Conservation (phyloP, 1,140 invertebrate species). For the Drosophila nebulosa region DNA sequence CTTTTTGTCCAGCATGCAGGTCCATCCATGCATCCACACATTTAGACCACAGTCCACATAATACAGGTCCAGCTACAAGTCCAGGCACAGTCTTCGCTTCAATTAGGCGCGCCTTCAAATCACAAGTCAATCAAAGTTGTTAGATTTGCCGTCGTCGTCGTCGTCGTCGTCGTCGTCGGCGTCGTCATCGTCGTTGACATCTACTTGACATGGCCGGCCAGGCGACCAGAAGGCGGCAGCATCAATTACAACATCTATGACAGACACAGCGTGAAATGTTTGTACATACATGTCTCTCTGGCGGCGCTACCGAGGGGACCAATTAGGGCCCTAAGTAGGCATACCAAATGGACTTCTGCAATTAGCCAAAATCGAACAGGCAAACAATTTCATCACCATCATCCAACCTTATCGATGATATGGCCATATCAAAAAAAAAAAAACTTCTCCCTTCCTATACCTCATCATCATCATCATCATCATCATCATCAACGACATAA, state of each 20-base stretch:
- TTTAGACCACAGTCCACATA: not conserved
- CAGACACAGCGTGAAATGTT: conserved; percentile 76
- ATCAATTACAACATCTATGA: conserved; percentile 78
- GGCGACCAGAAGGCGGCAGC: conserved; percentile 56
- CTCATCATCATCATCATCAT: conserved; percentile 27
- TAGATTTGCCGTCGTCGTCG: conserved; percentile 64
- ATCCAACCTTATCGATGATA: not conserved
- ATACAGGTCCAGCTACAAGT: conserved; percentile 6
- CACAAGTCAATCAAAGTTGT: conserved; percentile 77
- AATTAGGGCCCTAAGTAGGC: conserved; percentile 74
- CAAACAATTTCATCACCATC: conserved; percentile 66
- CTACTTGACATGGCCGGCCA: conserved; percentile 58
- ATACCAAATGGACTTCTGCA: conserved; percentile 72
- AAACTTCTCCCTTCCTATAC: not conserved
- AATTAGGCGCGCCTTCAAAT: conserved; percentile 77
- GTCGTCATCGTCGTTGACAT: conserved; percentile 49
- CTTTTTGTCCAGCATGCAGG: not conserved
- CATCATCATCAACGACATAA: conserved; percentile 25
- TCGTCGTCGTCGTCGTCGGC: not conserved
- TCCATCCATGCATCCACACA: too few relatives aligned
- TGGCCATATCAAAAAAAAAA: not conserved
- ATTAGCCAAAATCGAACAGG: conserved; percentile 74
- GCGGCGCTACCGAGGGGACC: conserved; percentile 75
- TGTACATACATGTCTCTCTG: conserved; percentile 71
- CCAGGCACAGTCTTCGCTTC: conserved; percentile 43